Conservation (phyloP, 1,140 invertebrate species). For the Mya arenaria region DNA sequence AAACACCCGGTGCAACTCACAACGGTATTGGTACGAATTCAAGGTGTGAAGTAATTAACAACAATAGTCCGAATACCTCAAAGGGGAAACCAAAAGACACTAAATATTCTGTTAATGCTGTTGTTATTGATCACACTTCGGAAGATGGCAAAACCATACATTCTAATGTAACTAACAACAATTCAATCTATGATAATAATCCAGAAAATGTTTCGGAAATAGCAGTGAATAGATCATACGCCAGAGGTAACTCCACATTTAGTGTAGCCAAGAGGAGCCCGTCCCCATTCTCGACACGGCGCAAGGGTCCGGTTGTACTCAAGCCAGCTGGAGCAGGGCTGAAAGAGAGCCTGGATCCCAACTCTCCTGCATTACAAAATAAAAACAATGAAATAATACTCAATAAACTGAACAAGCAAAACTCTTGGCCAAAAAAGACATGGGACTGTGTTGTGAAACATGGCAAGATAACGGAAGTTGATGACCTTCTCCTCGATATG, state of each 20-base stretch:
- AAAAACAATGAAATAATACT: constrained; percentile 43
- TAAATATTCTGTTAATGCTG: too few relatives aligned
- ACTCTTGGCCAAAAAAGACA: not conserved
- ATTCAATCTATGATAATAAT: too few relatives aligned
- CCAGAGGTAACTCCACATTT: constrained; percentile 22
- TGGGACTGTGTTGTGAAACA: not conserved
- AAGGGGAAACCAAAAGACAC: too few relatives aligned
- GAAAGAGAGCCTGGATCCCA: not conserved
- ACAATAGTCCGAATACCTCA: too few relatives aligned
- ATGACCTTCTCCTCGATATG: constrained; percentile 10
- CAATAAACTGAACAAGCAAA: constrained; percentile 18
- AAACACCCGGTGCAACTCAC: too few relatives aligned
- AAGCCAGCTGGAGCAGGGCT: not conserved
- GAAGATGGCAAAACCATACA: too few relatives aligned
- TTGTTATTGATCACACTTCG: too few relatives aligned
- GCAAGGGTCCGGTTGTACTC: not conserved
- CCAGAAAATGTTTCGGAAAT: constrained; percentile 6
- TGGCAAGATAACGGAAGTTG: not conserved
- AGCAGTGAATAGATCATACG: constrained; percentile 41
- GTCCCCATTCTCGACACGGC: constrained; percentile 18
- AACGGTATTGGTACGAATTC: too few relatives aligned
- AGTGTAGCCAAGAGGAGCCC: constrained; percentile 42
- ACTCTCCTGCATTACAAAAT: constrained; percentile 41
- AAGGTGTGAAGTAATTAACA: too few relatives aligned
- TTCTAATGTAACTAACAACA: too few relatives aligned